Conservation (phyloP, 2,113 vertebrate species). For the Platycercus adscitus region DNA sequence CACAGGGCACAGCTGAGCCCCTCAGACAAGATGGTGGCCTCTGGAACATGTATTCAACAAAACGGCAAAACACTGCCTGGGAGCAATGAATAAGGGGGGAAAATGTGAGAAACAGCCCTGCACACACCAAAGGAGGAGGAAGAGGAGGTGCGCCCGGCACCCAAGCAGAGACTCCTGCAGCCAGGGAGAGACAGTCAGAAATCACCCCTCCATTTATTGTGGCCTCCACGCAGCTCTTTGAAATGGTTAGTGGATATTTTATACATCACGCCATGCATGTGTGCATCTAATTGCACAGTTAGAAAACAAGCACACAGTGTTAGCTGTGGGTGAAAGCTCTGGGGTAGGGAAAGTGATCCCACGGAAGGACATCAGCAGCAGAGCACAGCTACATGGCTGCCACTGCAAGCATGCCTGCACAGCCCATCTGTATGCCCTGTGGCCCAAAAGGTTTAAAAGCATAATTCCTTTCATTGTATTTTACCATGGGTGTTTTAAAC, state of each 20-base stretch:
- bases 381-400: not conserved
- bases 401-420: not conserved
- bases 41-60: not conserved
- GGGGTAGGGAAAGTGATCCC: too few relatives aligned
- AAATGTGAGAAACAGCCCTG: not conserved
- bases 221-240: not conserved
- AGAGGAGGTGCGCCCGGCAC: rapidly evolving
- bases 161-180: rapidly evolving
- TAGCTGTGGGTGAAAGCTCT: not conserved
- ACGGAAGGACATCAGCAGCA: rapidly evolving
- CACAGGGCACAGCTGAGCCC: not conserved
- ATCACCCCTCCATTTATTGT: not conserved
- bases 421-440: rapidly evolving
- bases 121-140: not conserved
- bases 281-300: not conserved
- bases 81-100: rapidly evolving
- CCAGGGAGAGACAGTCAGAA: rapidly evolving
- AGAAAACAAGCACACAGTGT: not conserved
- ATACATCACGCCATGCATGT: not conserved
- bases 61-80: not conserved
- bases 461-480: not conserved
- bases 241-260: not conserved
- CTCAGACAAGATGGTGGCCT: not conserved
- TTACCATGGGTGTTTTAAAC: constrained; percentile 11
- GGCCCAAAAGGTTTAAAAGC: not conserved